Conservation (phyloP, 2,797 vertebrate species). For the Anguilla obscura region DNA sequence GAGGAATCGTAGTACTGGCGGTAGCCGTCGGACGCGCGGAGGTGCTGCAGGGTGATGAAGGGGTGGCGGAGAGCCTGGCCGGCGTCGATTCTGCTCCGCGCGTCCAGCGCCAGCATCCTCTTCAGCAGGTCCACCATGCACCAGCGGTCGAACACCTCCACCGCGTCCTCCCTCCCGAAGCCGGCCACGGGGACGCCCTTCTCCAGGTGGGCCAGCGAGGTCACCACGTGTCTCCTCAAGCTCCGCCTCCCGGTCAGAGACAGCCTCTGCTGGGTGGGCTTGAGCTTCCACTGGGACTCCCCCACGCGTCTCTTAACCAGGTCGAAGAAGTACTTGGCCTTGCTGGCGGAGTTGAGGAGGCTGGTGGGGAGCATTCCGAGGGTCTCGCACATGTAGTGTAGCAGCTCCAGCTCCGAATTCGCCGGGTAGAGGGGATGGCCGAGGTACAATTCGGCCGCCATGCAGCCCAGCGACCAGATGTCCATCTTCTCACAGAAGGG, state of each 20-base stretch:
- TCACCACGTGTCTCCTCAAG: slow-evolving; percentile 65
- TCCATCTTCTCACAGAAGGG: slow-evolving; percentile 76
- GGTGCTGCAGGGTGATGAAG: slow-evolving; percentile 66
- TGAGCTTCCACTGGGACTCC: slow-evolving; percentile 65
- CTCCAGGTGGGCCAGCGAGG: slow-evolving; percentile 69
- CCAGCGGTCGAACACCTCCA: slow-evolving; percentile 56
- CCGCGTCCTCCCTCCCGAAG: slow-evolving; percentile 47
- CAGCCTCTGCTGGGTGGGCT: slow-evolving; percentile 36
- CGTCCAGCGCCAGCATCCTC: slow-evolving; percentile 71
- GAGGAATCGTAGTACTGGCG: slow-evolving; percentile 64
- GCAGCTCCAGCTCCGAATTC: slow-evolving; percentile 65
- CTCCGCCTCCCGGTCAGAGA: slow-evolving; percentile 46
- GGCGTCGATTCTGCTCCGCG: slow-evolving; percentile 62
- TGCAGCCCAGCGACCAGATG: slow-evolving; percentile 74
- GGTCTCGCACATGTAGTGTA: slow-evolving; percentile 73
- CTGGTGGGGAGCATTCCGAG: slow-evolving; percentile 65
- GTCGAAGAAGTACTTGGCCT: slow-evolving; percentile 66
- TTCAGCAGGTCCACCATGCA: slow-evolving; percentile 75
- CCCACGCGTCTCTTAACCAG: slow-evolving; percentile 34
- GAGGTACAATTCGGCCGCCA: slow-evolving; percentile 72
- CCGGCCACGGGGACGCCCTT: slow-evolving; percentile 13
- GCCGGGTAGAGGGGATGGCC: slow-evolving; percentile 75
- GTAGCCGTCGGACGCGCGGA: slow-evolving; percentile 52
- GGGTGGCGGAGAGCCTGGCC: slow-evolving; percentile 59
- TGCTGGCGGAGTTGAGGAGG: slow-evolving; percentile 62